These are phyloP conservation scores for Gryllus bimaculatus DNA, from an alignment of 1,140 invertebrate species.

Conservation along the genomic window DNA sequence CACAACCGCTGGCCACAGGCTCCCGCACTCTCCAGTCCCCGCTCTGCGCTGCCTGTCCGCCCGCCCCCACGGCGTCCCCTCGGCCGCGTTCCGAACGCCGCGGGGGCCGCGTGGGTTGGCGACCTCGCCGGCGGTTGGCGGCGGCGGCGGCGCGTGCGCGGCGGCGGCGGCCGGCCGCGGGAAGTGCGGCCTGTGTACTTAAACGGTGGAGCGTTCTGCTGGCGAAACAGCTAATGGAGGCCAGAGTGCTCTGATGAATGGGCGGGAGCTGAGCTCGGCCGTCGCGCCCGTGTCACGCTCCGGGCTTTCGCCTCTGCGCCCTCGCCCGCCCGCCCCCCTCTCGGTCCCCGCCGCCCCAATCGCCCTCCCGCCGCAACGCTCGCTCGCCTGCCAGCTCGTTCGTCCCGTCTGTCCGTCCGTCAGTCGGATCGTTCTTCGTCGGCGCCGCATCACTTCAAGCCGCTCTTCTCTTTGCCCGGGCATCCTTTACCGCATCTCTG, in stretches of 20 bases:
- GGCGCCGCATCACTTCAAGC: no score
- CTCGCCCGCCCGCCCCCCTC: no score
- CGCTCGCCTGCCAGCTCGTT: neutral
- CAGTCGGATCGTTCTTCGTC: no score
- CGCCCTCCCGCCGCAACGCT: neutral
- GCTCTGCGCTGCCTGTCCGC: no score
- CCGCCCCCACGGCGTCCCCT: no score
- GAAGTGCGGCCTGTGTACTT: neutral
- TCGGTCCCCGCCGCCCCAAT: neutral
- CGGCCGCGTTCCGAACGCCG: neutral
- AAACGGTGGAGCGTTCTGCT: neutral
- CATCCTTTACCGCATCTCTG: no score
- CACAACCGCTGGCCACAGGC: no score
- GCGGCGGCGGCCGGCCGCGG: no score
- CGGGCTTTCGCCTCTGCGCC: neutral
- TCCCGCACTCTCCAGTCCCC: no score
- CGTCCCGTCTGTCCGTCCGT: no score
- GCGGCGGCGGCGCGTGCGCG: no score
- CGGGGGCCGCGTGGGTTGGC: neutral
- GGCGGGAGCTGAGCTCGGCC: neutral
- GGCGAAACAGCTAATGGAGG: slow-evolving; percentile 2
- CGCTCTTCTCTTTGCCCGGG: no score
- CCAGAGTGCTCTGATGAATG: neutral
- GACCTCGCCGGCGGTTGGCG: neutral
- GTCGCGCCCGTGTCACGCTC: neutral